Evolutionary conservation across 1,140 invertebrate species (phyloP).

Genomic region (Homalodisca vitripennis): DNA sequence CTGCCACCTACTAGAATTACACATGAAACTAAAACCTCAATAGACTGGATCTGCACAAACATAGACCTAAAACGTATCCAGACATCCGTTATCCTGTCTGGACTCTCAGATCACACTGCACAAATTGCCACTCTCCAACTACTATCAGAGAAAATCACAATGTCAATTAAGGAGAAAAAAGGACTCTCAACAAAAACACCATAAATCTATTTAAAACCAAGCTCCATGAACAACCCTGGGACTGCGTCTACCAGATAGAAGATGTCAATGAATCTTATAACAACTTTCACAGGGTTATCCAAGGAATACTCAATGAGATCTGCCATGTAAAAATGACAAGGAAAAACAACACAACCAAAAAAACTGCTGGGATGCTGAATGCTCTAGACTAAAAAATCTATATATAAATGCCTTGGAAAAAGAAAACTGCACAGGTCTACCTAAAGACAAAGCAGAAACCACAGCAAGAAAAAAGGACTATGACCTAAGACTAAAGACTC

Average conservation of each 20-base stretch:
- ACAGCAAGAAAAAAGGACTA: too few species aligned
- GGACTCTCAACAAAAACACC: too few species aligned
- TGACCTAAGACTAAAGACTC: too few species aligned
- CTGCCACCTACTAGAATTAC: neutral
- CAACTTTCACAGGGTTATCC: neutral
- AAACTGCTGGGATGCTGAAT: neutral
- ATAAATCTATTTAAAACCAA: too few species aligned
- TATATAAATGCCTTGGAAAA: too few species aligned
- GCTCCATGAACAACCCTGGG: neutral
- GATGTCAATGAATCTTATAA: too few species aligned
- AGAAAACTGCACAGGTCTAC: neutral
- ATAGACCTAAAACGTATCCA: neutral
- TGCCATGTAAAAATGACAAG: neutral
- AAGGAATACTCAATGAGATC: constrained; percentile 23
- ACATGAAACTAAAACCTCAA: neutral
- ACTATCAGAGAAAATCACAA: neutral
- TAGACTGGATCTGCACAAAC: too few species aligned
- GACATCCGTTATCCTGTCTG: too few species aligned
- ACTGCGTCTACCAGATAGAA: neutral
- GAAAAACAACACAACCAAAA: constrained; percentile 16
- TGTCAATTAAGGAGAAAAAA: constrained; percentile 14
- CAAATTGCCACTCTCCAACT: neutral
- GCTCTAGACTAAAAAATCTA: too few species aligned
- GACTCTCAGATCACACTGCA: neutral
- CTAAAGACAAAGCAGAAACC: neutral